Evolutionary conservation across 2,113 vertebrate genomes (phyloP).

Genomic region (Nothoprocta pentlandii): DNA sequence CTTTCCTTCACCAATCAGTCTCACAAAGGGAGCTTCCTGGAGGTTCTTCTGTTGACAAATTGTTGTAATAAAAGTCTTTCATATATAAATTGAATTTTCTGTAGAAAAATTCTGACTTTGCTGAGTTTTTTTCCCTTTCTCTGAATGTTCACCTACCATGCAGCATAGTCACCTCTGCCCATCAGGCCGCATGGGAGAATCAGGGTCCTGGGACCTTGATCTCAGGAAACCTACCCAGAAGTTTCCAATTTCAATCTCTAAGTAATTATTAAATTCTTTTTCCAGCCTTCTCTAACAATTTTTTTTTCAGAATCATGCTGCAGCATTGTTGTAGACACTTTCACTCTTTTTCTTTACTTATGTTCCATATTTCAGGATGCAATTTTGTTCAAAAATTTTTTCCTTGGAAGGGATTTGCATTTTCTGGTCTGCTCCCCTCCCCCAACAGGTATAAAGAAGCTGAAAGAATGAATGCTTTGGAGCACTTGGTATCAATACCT

Average conservation of each 20-base stretch:
- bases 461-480: slow-evolving; percentile 16
- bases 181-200: not conserved
- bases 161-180: not conserved
- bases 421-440: not conserved
- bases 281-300: not conserved
- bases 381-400: not conserved
- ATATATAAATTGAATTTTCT: slow-evolving; percentile 58
- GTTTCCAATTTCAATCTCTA: not conserved
- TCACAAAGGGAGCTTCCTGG: slow-evolving; percentile 26
- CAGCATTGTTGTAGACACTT: not conserved
- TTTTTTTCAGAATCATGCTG: not conserved
- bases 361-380: not conserved
- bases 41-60: slow-evolving; percentile 50
- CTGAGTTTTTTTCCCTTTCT: not conserved
- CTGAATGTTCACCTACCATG: slow-evolving; percentile 43
- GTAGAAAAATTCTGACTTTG: slow-evolving; percentile 58
- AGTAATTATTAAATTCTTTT: not conserved
- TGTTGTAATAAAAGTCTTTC: slow-evolving; percentile 51
- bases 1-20: not conserved
- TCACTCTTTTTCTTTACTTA: not conserved
- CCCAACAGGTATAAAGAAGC: accelerated
- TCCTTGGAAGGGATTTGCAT: not conserved
- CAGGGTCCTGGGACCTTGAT: not conserved
- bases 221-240: not conserved
- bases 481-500: not conserved